Evolutionary conservation across 2,797 vertebrate genomes (phyloP).

Genomic region (Hoplostethus atlanticus): DNA sequence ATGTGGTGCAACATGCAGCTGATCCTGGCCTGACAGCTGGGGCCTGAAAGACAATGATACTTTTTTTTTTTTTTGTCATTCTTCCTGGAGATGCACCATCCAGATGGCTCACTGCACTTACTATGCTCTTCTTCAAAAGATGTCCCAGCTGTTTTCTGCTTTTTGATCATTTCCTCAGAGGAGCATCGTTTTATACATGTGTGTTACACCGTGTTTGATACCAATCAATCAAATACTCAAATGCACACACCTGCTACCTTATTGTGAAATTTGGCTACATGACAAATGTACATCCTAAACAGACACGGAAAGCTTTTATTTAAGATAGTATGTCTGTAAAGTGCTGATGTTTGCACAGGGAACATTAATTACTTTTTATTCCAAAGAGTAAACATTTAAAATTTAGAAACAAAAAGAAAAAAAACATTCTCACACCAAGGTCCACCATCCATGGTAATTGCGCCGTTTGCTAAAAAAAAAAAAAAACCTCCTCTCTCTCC

Average conservation of each 20-base stretch:
- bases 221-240: slow-evolving; percentile 36
- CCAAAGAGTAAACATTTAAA: background rate
- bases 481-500: slow-evolving; percentile 30
- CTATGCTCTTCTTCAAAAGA: slow-evolving; percentile 47
- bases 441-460: slow-evolving; percentile 8
- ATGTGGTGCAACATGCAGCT: slow-evolving; percentile 26
- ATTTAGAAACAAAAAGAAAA: slow-evolving; percentile 11
- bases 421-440: background rate
- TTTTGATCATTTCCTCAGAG: slow-evolving; percentile 46
- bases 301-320: background rate
- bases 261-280: slow-evolving; percentile 6
- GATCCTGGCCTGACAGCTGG: slow-evolving; percentile 47
- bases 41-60: slow-evolving; percentile 30
- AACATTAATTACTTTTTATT: slow-evolving; percentile 17
- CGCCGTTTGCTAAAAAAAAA: slow-evolving; percentile 29
- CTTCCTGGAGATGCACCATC: slow-evolving; percentile 32
- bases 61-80: slow-evolving; percentile 16
- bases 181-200: slow-evolving; percentile 35
- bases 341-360: too few species aligned
- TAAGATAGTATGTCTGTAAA: background rate
- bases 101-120: slow-evolving; percentile 54
- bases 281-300: background rate
- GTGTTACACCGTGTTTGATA: slow-evolving; percentile 16
- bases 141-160: slow-evolving; percentile 55
- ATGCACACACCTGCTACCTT: slow-evolving; percentile 36